Evolutionary conservation across 2,797 vertebrate species (phyloP), one percentile per base, ranked within the genome.

Genomic region (Buceros bicornis): DNA sequence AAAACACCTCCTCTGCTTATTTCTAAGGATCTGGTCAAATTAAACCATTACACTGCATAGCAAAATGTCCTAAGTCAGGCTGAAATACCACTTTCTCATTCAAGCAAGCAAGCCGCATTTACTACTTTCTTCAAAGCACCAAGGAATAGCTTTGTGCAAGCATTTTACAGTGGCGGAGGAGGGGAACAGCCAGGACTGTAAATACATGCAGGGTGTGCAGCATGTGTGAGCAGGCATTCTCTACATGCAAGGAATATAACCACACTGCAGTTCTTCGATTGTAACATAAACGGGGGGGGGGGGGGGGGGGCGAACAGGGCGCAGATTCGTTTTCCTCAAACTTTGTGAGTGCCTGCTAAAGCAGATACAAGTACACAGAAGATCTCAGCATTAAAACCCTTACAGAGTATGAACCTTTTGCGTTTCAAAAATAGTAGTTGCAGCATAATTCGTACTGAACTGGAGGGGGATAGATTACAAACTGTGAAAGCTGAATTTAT

Each of bases 261-360:
- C 53, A 53, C 35, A 54, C 14, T 10, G 43, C 33, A 66, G 45
- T 24, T 33, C 33, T 35, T 73, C 22, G 29, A 62, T 4, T 43
- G 5, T 17, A 33, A 29, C 10, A 20, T 12, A 54, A 0, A 0
- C 31, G 13, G 17, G 26, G 7, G 6, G 8, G 37, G 37, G 37
- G 37, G 37, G 37, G 12, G 37, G 8, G 33, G 33, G 33, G 33
- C 6, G 33, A 33, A 33, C 6, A 33, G 33, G 33, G 33, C 33
- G 33, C 33, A 33, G 14, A 61, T 81, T 76, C n/a, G 12, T 54
- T 58, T 25, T 83, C 15, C 17, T 67, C 67, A 88, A 57, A 33
- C 26, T 80, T 79, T 73, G 6, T 21, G 37, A 8, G n/a, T 56
- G 71, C 83, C 70, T 76, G 35, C 33, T 56, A 18, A 31, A 80